Conservation (phyloP, 2,113 vertebrate genomes). For the Bufo gargarizans region DNA sequence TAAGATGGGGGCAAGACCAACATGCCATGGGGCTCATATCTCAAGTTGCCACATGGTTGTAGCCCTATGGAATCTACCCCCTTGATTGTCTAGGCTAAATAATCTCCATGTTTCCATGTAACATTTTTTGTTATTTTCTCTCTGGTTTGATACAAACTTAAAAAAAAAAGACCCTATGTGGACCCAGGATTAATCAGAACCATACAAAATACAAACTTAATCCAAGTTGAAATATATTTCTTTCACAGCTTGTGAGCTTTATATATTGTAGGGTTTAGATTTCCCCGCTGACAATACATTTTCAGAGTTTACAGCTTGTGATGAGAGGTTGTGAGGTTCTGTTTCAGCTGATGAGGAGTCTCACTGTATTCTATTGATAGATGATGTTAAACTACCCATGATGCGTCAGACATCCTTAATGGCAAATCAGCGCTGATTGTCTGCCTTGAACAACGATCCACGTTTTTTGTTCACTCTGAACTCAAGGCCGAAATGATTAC, state of each 20-base stretch:
- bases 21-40: no score
- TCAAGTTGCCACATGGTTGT: no score
- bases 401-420: conserved; percentile 27
- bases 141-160: no score
- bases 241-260: not conserved
- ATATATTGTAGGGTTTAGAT: not conserved
- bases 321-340: not conserved
- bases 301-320: not conserved
- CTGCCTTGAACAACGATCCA: conserved; percentile 2
- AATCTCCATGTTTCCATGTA: no score
- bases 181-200: no score
- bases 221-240: no score
- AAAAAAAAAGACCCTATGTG: no score
- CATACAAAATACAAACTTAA: no score
- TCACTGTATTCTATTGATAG: not conserved
- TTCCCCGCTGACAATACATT: not conserved
- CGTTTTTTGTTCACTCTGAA: conserved; percentile 22
- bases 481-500: conserved; percentile 44
- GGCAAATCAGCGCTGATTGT: conserved; percentile 46
- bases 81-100: no score
- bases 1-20: not conserved
- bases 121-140: no score
- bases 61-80: no score
- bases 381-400: not conserved
- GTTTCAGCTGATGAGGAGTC: not conserved